Evolutionary conservation across 53 echinoderm and acorn worm species (phyloP).

Genomic region (Arbacia lixula): DNA sequence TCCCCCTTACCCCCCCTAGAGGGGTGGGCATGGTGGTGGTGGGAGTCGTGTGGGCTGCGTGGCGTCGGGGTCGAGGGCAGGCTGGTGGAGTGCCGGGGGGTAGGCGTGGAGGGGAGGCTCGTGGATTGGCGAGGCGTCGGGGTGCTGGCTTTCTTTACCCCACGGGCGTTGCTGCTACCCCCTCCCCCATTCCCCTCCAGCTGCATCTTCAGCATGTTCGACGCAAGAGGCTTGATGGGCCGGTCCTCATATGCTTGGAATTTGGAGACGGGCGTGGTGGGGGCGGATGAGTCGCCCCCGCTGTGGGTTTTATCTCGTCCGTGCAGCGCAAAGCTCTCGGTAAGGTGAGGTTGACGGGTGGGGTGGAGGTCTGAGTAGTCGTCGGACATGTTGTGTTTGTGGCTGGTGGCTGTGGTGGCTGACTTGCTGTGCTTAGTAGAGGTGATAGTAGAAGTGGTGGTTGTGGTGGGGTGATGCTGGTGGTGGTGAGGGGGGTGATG

Average conservation of each 20-base stretch:
- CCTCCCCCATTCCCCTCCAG: slow-evolving; percentile 6
- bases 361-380: slow-evolving; percentile 21
- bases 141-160: not conserved
- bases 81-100: slow-evolving; percentile 46
- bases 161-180: not conserved
- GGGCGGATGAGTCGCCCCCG: slow-evolving; percentile 21
- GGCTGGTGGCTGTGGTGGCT: slow-evolving; percentile 9
- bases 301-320: slow-evolving; percentile 39
- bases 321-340: slow-evolving; percentile 27
- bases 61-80: slow-evolving; percentile 45
- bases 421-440: too few species aligned
- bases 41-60: slow-evolving; percentile 53
- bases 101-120: slow-evolving; percentile 61
- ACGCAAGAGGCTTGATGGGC: slow-evolving; percentile 70
- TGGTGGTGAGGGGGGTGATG: not conserved
- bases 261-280: slow-evolving; percentile 43
- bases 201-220: slow-evolving; percentile 37
- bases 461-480: too few species aligned
- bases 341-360: slow-evolving; percentile 21
- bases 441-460: too few species aligned
- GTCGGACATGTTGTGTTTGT: slow-evolving; percentile 24
- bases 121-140: slow-evolving; percentile 44
- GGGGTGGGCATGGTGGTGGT: slow-evolving; percentile 38
- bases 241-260: slow-evolving; percentile 85
- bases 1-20: slow-evolving; percentile 15